These are phyloP conservation scores for Junonia oenone DNA, from an alignment of 2,888 invertebrate genomes.

Conservation along the genomic window DNA sequence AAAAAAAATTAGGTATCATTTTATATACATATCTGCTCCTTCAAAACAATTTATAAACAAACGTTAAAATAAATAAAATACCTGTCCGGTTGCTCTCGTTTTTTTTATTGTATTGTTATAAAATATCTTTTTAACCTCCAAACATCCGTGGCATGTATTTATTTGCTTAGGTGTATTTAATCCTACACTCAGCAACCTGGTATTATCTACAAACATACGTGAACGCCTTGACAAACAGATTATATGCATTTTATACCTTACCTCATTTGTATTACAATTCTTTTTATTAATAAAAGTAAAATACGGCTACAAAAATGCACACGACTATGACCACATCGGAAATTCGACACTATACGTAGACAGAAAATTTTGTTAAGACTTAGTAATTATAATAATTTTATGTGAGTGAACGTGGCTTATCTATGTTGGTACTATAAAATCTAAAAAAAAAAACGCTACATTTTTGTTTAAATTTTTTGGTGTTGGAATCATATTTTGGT, in stretches of 20 bases:
- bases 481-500: neutral
- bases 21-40: too few relatives aligned
- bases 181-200: conserved; percentile 28
- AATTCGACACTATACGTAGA: conserved; percentile 19
- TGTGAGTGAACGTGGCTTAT: neutral
- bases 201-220: neutral
- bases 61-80: neutral
- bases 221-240: neutral
- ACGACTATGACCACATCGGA: conserved; percentile 1
- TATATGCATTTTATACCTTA: neutral
- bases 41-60: neutral
- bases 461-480: neutral
- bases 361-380: conserved; percentile 17
- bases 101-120: neutral
- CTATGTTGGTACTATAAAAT: neutral
- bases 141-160: conserved; percentile 39
- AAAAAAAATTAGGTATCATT: too few relatives aligned
- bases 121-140: conserved; percentile 33
- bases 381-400: conserved; percentile 2
- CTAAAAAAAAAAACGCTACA: neutral
- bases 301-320: neutral
- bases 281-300: neutral
- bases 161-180: conserved; percentile 54
- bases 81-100: neutral
- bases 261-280: neutral